Evolutionary conservation across 2,888 invertebrate genomes (phyloP).

Genomic region (Agrochola lota): DNA sequence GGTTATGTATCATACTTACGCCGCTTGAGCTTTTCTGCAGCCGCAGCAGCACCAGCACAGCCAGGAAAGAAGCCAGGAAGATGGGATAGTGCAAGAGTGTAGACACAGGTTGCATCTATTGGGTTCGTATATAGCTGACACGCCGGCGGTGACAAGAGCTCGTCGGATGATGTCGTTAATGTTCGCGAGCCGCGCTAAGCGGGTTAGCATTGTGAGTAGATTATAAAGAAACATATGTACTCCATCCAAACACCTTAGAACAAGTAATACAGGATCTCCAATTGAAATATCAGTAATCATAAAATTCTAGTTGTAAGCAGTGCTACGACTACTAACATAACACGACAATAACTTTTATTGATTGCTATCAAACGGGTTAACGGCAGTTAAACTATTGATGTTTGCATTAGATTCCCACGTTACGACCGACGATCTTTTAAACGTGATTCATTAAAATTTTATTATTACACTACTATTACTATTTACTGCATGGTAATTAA

Average conservation of each 20-base stretch:
- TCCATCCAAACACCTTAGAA: background rate
- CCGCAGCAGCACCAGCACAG: too few species aligned
- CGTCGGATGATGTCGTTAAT: too few species aligned
- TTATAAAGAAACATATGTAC: background rate
- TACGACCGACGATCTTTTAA: background rate
- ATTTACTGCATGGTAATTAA: background rate
- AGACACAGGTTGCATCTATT: too few species aligned
- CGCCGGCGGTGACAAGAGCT: too few species aligned
- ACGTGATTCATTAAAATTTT: slow-evolving; percentile 13
- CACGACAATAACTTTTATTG: slow-evolving; percentile 7
- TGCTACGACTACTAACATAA: background rate
- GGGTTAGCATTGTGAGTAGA: background rate
- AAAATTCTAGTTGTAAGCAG: background rate
- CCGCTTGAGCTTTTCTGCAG: too few species aligned
- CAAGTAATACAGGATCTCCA: background rate
- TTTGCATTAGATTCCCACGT: slow-evolving; percentile 10
- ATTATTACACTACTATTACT: background rate
- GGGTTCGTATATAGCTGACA: too few species aligned
- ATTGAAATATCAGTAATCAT: slow-evolving; percentile 2
- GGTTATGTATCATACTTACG: too few species aligned
- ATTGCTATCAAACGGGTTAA: background rate
- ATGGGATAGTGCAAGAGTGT: too few species aligned
- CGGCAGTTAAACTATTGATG: background rate
- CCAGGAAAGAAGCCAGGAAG: too few species aligned
- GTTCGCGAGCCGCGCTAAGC: too few species aligned